Percentiles rank a stretch among this genome's conserved stretches.
Evolutionary conservation across 2,113 vertebrate genomes (phyloP).

Genomic region (Hippocampus zosterae): DNA sequence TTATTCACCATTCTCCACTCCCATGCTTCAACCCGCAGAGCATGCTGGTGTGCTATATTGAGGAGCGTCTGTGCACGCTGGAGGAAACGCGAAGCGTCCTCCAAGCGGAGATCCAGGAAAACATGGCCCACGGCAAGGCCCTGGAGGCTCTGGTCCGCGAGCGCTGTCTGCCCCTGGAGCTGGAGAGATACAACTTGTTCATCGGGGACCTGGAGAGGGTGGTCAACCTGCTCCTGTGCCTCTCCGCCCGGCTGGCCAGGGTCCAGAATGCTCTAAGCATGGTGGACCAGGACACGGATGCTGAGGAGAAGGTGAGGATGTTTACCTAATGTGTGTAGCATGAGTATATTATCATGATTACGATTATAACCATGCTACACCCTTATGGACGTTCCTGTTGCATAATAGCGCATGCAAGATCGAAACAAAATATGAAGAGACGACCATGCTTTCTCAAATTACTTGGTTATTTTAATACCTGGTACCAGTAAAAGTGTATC

Average conservation of each 20-base stretch:
- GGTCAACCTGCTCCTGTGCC: constrained; percentile 83
- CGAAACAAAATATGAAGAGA: too few species aligned
- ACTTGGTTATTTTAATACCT: too few species aligned
- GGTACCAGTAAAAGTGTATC: too few species aligned
- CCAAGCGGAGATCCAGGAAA: constrained; percentile 58
- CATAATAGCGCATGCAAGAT: too few species aligned
- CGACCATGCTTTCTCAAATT: too few species aligned
- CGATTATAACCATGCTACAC: background rate
- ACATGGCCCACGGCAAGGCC: constrained; percentile 36
- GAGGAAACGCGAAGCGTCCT: constrained; percentile 62
- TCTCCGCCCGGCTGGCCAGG: constrained; percentile 84
- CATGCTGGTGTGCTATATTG: constrained; percentile 67
- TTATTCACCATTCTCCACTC: too few species aligned
- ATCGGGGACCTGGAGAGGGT: constrained; percentile 90
- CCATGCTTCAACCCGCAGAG: constrained; percentile 43
- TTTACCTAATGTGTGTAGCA: background rate
- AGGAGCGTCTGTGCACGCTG: constrained; percentile 64
- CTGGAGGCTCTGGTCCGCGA: constrained; percentile 68
- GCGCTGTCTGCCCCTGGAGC: constrained; percentile 76
- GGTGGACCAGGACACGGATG: constrained; percentile 68
- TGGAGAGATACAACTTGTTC: constrained; percentile 83
- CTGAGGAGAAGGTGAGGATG: constrained; percentile 84
- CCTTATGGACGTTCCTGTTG: background rate
- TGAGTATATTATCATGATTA: background rate
- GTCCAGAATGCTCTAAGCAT: constrained; percentile 82